A percentile compares a stretch with the other conserved stretches of the same genome.
phyloP scores from a whole-genome alignment of 2,888 invertebrate genomes.

The Dione vanillae region DNA sequence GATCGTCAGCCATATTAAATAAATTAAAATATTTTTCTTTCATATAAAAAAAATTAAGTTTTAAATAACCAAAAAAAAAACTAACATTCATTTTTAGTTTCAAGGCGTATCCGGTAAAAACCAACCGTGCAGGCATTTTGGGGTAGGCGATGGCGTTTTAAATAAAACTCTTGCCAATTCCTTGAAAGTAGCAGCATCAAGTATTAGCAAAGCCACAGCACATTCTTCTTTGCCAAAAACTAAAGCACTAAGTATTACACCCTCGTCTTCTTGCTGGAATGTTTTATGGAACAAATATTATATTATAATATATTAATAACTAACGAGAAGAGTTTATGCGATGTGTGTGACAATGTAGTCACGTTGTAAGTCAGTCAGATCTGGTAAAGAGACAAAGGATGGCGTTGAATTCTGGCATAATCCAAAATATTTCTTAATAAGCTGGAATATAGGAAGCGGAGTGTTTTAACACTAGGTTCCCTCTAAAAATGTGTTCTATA shows the following conservation, averaged over 20 bases:
- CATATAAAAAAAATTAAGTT: no score
- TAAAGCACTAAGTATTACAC: constrained; percentile 87
- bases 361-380: no score
- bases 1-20: no score
- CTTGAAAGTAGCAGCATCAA: constrained; percentile 87
- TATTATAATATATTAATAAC: neutral
- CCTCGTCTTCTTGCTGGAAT: constrained; percentile 87
- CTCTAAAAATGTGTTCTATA: no score
- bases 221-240: constrained; percentile 86
- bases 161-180: constrained; percentile 90
- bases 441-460: no score
- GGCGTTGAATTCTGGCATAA: no score
- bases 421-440: no score
- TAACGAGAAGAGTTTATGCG: neutral
- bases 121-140: constrained; percentile 95
- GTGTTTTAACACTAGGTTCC: no score
- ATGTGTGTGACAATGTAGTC: no score
- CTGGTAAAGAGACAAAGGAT: no score
- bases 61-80: no score
- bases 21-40: no score
- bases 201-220: constrained; percentile 87
- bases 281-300: neutral
- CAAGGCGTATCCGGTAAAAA: constrained; percentile 73
- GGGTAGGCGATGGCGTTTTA: constrained; percentile 88
- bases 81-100: neutral